Evolutionary conservation across 2,797 vertebrate genomes (phyloP).

Genomic region (Acanthis flammea): DNA sequence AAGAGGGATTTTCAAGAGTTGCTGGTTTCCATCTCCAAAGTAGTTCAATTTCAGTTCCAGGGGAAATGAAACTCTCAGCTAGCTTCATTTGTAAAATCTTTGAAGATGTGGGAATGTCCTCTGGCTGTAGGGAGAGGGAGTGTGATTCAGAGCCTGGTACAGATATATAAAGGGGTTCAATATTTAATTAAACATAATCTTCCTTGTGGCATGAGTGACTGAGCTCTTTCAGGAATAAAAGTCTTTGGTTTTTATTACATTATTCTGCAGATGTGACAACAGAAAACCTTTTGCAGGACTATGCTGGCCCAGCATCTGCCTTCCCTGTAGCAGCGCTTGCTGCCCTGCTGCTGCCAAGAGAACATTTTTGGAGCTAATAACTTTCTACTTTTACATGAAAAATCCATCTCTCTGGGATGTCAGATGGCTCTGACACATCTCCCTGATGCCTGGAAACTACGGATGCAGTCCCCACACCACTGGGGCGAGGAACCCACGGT

Average conservation of each 20-base stretch:
- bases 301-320: background rate
- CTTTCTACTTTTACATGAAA: background rate
- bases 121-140: background rate
- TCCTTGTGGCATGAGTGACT: background rate
- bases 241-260: background rate
- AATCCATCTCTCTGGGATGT: background rate
- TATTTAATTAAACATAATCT: constrained; percentile 24
- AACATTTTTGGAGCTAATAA: background rate
- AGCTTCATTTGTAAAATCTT: background rate
- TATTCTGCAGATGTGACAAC: background rate
- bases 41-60: background rate
- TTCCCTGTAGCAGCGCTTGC: accelerated
- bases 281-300: background rate
- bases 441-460: background rate
- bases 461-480: accelerated
- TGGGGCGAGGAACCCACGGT: accelerated
- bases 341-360: background rate
- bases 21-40: background rate
- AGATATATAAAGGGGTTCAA: background rate
- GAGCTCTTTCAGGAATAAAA: background rate
- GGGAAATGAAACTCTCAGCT: background rate
- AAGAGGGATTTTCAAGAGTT: background rate
- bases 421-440: accelerated
- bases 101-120: background rate
- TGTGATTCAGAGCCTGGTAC: background rate